Evolutionary conservation across 30 jellyfish, hydroid and myxozoan genomes (phyloP), one percentile per base, ranked within the genome.

Genomic region (Catostylus mosaicus): DNA sequence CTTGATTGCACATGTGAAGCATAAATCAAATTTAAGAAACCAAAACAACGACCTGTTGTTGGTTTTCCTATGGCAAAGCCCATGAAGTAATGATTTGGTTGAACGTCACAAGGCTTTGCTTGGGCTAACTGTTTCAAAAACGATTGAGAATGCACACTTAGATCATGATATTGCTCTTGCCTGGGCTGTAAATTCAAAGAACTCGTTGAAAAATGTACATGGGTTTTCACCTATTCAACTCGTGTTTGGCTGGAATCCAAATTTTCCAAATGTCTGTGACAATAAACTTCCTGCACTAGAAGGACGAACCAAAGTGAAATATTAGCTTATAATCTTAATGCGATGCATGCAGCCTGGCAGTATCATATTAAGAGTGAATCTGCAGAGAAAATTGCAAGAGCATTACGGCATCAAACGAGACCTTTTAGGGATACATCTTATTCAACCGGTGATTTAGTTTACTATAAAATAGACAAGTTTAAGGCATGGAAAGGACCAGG

Each of bases 401-500:
- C 97, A 37, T 37, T 88, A 62, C 64, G 80, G 52, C 89, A 88
- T 83, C 50, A 80, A 30, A 63, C 68, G 30, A 79, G 94, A 56
- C 48, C 94, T 32, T 71, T 26, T 68, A 80, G 47, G 35, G 95
- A 78, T 27, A 64, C 40, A 23, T 37, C 50, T 12, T 87, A 43
- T 71, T 35, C 74, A 29, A 73, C 37, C 32, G 96, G 92, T 43
- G 89, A 87, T 32, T 22, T 35, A n/a, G 97, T 88, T 1, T 88
- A 77, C 67, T 87, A 80, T 89, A 88, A 88, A 54, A 40, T 90
- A 51, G 32, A 73, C 52, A 63, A 80, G 48, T 63, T 36, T 50
- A 68, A 74, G 3, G 31, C 65, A 54, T 88, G 97, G 94, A 59
- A 79, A 38, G 97, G 97, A 31, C 95, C 95, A 71, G 91, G 84